Percentiles rank a stretch among this genome's conserved stretches.
These are phyloP conservation scores for Champsocephalus esox DNA, from an alignment of 2,797 vertebrate genomes.

Conservation along the genomic window DNA sequence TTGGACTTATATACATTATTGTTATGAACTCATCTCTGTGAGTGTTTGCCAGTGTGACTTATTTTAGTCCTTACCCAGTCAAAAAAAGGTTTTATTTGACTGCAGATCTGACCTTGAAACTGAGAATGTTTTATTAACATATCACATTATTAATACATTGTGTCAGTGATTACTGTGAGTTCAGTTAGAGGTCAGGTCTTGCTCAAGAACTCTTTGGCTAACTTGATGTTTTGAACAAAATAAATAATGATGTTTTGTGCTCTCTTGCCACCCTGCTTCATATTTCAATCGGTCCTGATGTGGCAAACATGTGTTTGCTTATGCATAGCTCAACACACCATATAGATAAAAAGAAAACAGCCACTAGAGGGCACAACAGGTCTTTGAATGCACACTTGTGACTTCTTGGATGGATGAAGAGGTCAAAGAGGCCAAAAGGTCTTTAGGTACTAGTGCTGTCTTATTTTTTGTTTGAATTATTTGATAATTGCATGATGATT, in stretches of 20 bases:
- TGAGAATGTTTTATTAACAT: background rate
- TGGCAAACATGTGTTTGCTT: background rate
- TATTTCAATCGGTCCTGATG: background rate
- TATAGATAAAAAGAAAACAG: conserved; percentile 7
- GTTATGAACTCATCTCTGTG: background rate
- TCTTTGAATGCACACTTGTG: conserved; percentile 39
- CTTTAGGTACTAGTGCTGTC: background rate
- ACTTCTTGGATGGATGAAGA: conserved; percentile 1
- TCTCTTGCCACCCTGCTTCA: background rate
- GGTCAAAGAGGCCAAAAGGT: conserved; percentile 58
- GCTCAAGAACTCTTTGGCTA: background rate
- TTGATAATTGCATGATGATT: background rate
- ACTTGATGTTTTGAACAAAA: background rate
- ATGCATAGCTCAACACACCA: background rate
- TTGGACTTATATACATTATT: background rate
- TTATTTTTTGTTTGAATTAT: background rate
- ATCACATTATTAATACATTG: background rate
- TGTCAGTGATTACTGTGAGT: background rate
- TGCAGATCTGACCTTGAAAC: no score
- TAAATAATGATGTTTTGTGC: background rate
- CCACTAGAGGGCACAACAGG: conserved; percentile 78
- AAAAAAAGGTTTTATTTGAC: no score
- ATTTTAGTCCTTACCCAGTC: no score
- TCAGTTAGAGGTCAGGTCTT: conserved; percentile 14
- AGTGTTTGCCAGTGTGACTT: background rate